Evolutionary conservation across 2,797 vertebrate species (phyloP).

Genomic region (Scarus forsteni): DNA sequence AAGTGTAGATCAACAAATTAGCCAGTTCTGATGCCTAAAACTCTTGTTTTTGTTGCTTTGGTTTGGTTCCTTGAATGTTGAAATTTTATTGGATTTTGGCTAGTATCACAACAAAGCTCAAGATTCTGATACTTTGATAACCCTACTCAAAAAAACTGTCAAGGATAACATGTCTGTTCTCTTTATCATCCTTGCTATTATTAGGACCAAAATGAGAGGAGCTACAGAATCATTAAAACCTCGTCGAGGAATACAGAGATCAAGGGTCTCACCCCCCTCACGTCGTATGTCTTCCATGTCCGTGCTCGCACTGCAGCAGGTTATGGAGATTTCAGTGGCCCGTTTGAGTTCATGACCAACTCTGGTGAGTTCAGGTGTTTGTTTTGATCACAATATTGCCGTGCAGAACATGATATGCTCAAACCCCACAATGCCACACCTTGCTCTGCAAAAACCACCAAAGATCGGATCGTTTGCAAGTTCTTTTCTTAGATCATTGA

Average conservation of each 20-base stretch:
- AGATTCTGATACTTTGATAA: too few species aligned
- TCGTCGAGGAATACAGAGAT: constrained; percentile 92
- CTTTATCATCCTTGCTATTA: not conserved
- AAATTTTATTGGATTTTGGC: too few species aligned
- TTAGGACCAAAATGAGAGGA: constrained; percentile 97
- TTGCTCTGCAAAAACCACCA: constrained; percentile 21
- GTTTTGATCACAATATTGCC: not conserved
- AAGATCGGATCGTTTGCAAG: constrained; percentile 48
- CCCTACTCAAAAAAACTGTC: not conserved
- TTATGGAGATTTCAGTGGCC: constrained; percentile 96
- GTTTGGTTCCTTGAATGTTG: too few species aligned
- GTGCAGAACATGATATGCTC: not conserved
- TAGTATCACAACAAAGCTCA: too few species aligned
- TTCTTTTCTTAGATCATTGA: constrained; percentile 38
- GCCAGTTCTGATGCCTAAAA: too few species aligned
- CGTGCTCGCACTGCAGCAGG: constrained; percentile 95
- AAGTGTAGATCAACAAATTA: too few species aligned
- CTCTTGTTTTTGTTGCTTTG: too few species aligned
- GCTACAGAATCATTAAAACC: constrained; percentile 96
- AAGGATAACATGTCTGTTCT: too few species aligned
- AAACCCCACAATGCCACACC: not conserved
- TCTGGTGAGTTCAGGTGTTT: constrained; percentile 85
- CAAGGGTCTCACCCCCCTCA: constrained; percentile 94
- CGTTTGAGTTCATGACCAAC: constrained; percentile 97
- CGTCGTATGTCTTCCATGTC: constrained; percentile 96